phyloP scores from a whole-genome alignment of 2,113 vertebrate genomes.

The Catharus fuscescens region DNA sequence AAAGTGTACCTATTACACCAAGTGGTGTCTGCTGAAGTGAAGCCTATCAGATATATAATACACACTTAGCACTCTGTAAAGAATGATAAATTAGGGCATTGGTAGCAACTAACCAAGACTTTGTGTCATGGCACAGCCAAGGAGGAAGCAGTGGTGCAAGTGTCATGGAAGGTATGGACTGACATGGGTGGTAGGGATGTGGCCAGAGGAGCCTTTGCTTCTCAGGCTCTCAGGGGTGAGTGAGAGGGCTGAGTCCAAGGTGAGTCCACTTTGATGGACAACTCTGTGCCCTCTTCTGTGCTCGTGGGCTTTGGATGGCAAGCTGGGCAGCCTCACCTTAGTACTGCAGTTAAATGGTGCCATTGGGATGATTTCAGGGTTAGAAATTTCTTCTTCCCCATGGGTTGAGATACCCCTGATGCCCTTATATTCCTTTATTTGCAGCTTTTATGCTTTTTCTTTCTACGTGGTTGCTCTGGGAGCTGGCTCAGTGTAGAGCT shows the following conservation, averaged over 20 bases:
- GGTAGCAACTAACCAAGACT: not conserved
- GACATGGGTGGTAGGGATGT: not conserved
- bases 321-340: not conserved
- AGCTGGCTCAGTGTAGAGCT: not conserved
- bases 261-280: not conserved
- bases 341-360: not conserved
- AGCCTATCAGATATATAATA: not conserved
- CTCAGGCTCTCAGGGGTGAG: not conserved
- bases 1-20: not conserved
- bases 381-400: not conserved
- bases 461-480: not conserved
- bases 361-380: not conserved
- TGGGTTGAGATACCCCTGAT: not conserved
- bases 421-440: not conserved
- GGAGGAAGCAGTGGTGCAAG: not conserved
- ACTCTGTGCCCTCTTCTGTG: not conserved
- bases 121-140: not conserved
- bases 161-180: fast-evolving
- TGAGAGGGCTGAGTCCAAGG: not conserved
- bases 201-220: not conserved
- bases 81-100: not conserved
- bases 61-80: not conserved
- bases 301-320: not conserved
- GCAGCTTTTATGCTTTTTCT: not conserved
- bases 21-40: not conserved